Evolutionary conservation across 1,140 invertebrate species (phyloP).

Genomic region (Hycleus phaleratus): DNA sequence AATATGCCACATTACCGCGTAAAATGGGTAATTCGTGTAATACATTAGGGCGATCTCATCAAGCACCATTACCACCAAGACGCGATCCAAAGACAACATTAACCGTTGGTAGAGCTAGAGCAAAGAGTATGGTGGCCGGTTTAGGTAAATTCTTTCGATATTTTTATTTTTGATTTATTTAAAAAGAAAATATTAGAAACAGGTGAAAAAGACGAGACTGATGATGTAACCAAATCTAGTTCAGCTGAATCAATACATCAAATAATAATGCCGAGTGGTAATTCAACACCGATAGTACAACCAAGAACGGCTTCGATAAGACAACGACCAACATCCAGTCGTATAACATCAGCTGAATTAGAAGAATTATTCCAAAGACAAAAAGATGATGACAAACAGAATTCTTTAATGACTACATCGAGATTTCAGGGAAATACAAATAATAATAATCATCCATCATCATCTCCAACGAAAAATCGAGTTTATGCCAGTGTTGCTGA

Average conservation of each 20-base stretch:
- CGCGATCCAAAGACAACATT: slow-evolving; percentile 90
- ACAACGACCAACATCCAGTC: slow-evolving; percentile 71
- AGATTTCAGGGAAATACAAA: slow-evolving; percentile 60
- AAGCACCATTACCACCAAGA: slow-evolving; percentile 75
- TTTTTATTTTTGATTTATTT: too few species aligned
- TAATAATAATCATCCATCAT: slow-evolving; percentile 30
- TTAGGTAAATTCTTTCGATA: slow-evolving; percentile 34
- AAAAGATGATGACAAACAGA: slow-evolving; percentile 46
- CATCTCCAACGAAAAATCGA: slow-evolving; percentile 61
- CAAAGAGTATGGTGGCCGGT: slow-evolving; percentile 84
- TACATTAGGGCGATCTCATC: slow-evolving; percentile 54
- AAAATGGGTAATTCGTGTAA: slow-evolving; percentile 49
- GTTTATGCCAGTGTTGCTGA: slow-evolving; percentile 92
- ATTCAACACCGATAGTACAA: slow-evolving; percentile 50
- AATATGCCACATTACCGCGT: slow-evolving; percentile 67
- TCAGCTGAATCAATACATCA: slow-evolving; percentile 72
- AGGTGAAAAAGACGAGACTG: slow-evolving; percentile 58
- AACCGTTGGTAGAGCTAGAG: slow-evolving; percentile 80
- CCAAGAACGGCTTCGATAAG: slow-evolving; percentile 77
- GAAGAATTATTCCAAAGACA: slow-evolving; percentile 85
- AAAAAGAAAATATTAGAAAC: slow-evolving; percentile 24
- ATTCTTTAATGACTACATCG: slow-evolving; percentile 63
- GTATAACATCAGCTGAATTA: slow-evolving; percentile 82
- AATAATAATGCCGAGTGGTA: slow-evolving; percentile 45
- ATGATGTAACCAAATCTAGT: slow-evolving; percentile 67